Conservation (phyloP, 2,888 invertebrate species). For the Agrochola lota region DNA sequence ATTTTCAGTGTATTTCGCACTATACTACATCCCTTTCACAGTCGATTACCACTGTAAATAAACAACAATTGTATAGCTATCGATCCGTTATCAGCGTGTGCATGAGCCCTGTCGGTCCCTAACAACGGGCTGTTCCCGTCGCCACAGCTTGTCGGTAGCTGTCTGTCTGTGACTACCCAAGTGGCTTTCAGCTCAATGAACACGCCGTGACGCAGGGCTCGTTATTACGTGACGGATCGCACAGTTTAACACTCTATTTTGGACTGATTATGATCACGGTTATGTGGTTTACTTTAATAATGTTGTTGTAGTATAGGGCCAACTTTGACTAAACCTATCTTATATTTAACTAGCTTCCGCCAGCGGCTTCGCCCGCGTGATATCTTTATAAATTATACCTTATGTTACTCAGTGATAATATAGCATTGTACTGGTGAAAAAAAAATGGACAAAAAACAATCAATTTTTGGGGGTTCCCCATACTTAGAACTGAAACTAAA, state of each 20-base stretch:
- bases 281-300: neutral
- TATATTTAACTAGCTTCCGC: too few relatives aligned
- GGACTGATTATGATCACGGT: slow-evolving; percentile 6
- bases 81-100: slow-evolving; percentile 34
- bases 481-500: too few relatives aligned
- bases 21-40: slow-evolving; percentile 3
- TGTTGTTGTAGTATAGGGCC: neutral
- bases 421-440: too few relatives aligned
- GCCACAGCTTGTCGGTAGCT: slow-evolving; percentile 54
- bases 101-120: slow-evolving; percentile 29
- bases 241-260: slow-evolving; percentile 26
- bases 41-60: slow-evolving; percentile 21
- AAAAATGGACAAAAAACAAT: too few relatives aligned
- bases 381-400: too few relatives aligned
- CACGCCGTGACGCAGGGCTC: slow-evolving; percentile 49
- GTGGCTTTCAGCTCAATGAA: slow-evolving; percentile 70
- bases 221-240: slow-evolving; percentile 43
- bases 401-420: too few relatives aligned
- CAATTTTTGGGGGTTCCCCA: too few relatives aligned
- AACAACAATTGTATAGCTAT: slow-evolving; percentile 32
- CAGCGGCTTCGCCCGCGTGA: too few relatives aligned
- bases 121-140: slow-evolving; percentile 42
- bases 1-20: slow-evolving; percentile 5
- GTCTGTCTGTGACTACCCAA: slow-evolving; percentile 56
- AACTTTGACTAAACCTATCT: too few relatives aligned